Evolutionary conservation across 2,797 vertebrate genomes (phyloP).

Genomic region (Urocyon cinereoargenteus): DNA sequence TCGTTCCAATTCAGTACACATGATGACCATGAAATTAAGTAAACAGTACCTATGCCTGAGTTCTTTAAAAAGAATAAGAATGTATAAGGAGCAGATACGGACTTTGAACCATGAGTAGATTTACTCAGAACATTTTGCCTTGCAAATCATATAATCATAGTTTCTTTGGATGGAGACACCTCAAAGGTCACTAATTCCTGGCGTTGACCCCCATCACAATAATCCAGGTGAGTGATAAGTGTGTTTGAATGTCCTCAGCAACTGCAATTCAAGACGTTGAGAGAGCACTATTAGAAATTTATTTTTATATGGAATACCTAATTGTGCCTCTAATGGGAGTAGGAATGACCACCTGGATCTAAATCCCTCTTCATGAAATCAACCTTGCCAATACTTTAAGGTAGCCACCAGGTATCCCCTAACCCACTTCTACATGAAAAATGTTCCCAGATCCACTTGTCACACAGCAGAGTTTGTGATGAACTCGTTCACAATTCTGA

Average conservation of each 20-base stretch:
- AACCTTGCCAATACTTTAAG: not conserved
- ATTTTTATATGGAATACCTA: not conserved
- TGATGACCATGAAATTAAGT: not conserved
- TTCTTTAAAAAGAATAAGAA: constrained; percentile 45
- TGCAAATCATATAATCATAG: constrained; percentile 5
- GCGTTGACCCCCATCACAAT: not conserved
- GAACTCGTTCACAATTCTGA: not conserved
- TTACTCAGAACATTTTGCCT: not conserved
- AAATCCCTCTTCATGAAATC: constrained; percentile 49
- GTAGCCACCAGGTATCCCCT: not conserved
- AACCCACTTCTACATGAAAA: not conserved
- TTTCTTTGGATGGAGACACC: constrained; percentile 17
- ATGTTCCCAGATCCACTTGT: not conserved
- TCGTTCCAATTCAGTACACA: constrained; percentile 10
- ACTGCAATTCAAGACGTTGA: not conserved
- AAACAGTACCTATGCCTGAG: not conserved
- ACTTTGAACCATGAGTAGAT: constrained; percentile 10
- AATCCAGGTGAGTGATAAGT: not conserved
- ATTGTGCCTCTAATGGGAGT: not conserved
- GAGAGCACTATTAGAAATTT: not conserved
- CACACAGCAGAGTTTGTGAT: not conserved
- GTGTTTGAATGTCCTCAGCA: not conserved
- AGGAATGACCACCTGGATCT: not conserved
- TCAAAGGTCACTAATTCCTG: not conserved
- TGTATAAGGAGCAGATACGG: not conserved